These are phyloP conservation scores for Rotaria macrura DNA, from an alignment of 2,888 invertebrate species.

Conservation along the genomic window DNA sequence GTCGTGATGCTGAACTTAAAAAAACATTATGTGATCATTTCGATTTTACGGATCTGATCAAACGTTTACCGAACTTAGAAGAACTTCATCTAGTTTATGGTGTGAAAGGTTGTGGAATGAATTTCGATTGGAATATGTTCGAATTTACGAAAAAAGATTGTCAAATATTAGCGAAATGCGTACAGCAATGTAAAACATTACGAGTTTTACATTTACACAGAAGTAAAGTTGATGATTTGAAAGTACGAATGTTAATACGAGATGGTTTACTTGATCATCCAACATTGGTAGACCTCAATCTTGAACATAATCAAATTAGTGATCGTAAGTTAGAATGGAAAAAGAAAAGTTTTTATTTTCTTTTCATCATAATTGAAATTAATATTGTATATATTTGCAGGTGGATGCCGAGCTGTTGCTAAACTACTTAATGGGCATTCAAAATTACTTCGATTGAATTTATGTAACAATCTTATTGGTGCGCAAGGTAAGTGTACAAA, in stretches of 20 bases:
- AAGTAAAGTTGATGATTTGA: conserved; percentile 46
- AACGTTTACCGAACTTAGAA: conserved; percentile 42
- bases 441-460: conserved; percentile 41
- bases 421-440: conserved; percentile 49
- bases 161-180: conserved; percentile 45
- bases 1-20: conserved; percentile 39
- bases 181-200: conserved; percentile 35
- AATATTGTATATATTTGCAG: neutral
- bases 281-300: conserved; percentile 43
- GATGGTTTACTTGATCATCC: conserved; percentile 49
- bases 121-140: conserved; percentile 51
- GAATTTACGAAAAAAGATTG: conserved; percentile 50
- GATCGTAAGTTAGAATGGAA: conserved; percentile 38
- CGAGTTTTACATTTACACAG: conserved; percentile 27
- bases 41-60: conserved; percentile 45
- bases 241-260: conserved; percentile 45
- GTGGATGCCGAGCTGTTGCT: conserved; percentile 48
- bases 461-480: conserved; percentile 47
- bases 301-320: conserved; percentile 48
- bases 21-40: conserved; percentile 43
- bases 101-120: conserved; percentile 51
- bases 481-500: conserved; percentile 35
- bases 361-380: neutral
- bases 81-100: conserved; percentile 48
- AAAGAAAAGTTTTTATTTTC: too few species aligned